These are phyloP conservation scores for Colletes gigas DNA, from an alignment of 1,140 invertebrate species.

Conservation along the genomic window DNA sequence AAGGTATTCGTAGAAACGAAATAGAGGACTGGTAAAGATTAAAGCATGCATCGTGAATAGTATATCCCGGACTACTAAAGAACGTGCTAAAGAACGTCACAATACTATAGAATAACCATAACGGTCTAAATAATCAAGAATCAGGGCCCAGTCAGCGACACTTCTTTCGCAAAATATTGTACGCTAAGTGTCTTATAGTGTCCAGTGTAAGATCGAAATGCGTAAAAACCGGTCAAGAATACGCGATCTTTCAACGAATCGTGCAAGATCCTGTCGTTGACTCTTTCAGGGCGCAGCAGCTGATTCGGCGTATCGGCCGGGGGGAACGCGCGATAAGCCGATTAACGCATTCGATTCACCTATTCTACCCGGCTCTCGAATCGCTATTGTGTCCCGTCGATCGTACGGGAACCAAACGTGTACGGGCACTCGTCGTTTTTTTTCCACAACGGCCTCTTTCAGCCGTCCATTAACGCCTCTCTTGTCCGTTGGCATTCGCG, in stretches of 20 bases:
- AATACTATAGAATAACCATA: too few relatives aligned
- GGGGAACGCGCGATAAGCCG: constrained; percentile 55
- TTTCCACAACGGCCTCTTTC: constrained; percentile 54
- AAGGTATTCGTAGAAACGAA: too few relatives aligned
- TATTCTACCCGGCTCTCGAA: constrained; percentile 55
- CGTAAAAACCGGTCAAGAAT: background rate
- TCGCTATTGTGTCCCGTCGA: constrained; percentile 54
- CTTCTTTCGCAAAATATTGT: background rate
- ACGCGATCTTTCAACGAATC: background rate
- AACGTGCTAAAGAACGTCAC: too few relatives aligned
- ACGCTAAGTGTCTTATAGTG: too few relatives aligned
- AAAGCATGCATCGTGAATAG: too few relatives aligned
- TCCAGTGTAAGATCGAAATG: background rate
- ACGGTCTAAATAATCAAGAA: background rate
- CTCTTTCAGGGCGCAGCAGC: constrained; percentile 15
- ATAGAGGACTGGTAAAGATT: too few relatives aligned
- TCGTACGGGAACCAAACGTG: constrained; percentile 50
- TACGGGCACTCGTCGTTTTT: constrained; percentile 25
- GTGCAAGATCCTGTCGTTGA: constrained; percentile 21
- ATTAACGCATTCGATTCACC: constrained; percentile 63
- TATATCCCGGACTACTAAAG: too few relatives aligned
- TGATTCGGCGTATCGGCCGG: constrained; percentile 52
- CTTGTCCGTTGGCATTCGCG: constrained; percentile 50
- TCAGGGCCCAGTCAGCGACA: background rate
- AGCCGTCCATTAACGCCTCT: constrained; percentile 62